A percentile compares a stretch with the other conserved stretches of the same genome.
These are phyloP conservation scores for Boleophthalmus pectinirostris DNA, from an alignment of 2,113 vertebrate genomes.

Conservation along the genomic window DNA sequence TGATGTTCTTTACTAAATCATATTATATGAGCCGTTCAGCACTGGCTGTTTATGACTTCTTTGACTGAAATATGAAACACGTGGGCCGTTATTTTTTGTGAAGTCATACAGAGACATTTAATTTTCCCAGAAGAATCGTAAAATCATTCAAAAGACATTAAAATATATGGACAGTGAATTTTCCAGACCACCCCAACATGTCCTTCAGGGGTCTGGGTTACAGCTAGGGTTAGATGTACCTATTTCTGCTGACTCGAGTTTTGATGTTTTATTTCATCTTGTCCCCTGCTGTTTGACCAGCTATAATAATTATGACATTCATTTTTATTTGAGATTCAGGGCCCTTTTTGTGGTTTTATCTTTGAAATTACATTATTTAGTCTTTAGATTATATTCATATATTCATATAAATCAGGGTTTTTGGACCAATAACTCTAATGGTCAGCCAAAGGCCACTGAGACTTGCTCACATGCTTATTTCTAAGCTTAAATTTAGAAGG, in stretches of 20 bases:
- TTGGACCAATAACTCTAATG: not conserved
- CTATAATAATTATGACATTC: not conserved
- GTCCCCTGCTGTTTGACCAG: constrained; percentile 10
- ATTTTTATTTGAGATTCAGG: constrained; percentile 1
- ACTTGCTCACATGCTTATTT: constrained; percentile 1
- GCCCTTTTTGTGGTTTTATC: not conserved
- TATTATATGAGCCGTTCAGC: constrained; percentile 1
- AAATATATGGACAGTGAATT: constrained; percentile 12
- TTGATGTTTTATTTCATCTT: not conserved
- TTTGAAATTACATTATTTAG: not conserved
- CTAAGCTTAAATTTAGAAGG: constrained; percentile 13
- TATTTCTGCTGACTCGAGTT: not conserved
- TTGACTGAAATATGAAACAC: constrained; percentile 8
- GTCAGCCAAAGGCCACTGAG: constrained; percentile 8
- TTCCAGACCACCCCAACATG: constrained; percentile 8
- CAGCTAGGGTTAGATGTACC: not conserved
- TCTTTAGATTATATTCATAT: not conserved
- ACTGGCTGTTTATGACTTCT: constrained; percentile 6
- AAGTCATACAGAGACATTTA: constrained; percentile 8
- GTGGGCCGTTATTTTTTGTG: not conserved
- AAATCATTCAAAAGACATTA: constrained; percentile 9
- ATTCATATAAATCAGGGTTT: not conserved
- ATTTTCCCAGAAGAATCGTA: constrained; percentile 9
- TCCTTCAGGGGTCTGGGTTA: not conserved
- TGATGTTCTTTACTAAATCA: constrained; percentile 5